Evolutionary conservation across 2,888 invertebrate genomes (phyloP), one percentile per base, ranked within the genome.

Genomic region (Flexamia atlantica): DNA sequence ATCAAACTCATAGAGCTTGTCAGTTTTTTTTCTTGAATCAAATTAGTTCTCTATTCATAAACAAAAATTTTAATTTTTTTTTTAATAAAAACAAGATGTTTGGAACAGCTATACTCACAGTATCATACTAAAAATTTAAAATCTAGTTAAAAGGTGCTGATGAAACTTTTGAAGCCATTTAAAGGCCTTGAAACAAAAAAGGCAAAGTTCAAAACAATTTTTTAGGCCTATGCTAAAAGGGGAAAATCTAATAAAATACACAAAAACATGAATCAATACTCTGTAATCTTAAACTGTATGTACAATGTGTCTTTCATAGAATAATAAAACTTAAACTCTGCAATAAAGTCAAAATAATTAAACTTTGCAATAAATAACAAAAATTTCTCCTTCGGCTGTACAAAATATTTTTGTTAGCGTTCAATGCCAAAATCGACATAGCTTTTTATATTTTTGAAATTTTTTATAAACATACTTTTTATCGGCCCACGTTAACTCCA

Each of bases 241-340:
- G 64, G 30, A 28, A 64, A 64, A 64, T 64, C 64, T 64, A 64
- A 64, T 64, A 64, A 64, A 64, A 30, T 64, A 64, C 64, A 64
- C 64, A 64, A 64, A 25, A 60, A 60, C 25, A 64, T 64, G 0
- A 64, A 30, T 64, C 64, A 64, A 64, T 64, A 76, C 28, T 46
- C 50, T 76, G 57, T 79, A 79, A 79, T 79, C 46, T 79, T 79
- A 57, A 79, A 79, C 79, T 79, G 79, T 79, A 79, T 79, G 79
- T 79, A 79, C 79, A 79, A 79, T 79, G 79, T 79, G 79, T 57
- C 53, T 79, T 79, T 76, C 12, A 36, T 79, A 57, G 57, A 30
- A 79, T 79, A 57, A 79, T 79, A 57, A 25, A 79, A 79, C 79
- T 79, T 57, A 79, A 53, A 79, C 57, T 79, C 79, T 79, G 53